Evolutionary conservation across 2,113 vertebrate species (phyloP), one percentile per base, ranked within the genome.

Genomic region (Caloenas nicobarica): DNA sequence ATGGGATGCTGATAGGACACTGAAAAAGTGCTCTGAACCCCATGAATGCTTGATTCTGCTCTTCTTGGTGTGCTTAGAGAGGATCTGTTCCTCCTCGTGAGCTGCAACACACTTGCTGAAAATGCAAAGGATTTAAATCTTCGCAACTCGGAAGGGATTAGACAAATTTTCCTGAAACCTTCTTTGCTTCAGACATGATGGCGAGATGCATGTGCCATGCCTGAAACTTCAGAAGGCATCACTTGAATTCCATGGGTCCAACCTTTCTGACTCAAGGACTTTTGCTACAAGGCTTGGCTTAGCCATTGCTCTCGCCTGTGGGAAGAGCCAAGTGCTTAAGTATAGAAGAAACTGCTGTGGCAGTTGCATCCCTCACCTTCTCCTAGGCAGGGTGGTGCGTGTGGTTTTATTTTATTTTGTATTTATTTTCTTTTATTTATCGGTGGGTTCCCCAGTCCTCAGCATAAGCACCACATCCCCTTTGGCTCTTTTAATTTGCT

Each of bases 201-300:
- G n/a, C 0, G 9, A 79, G 86, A 40, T 70, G 72, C 0, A 1
- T 2, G 25, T 48, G 57, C 61, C 2, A 1, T 29, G 65, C 28
- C 66, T 56, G 65, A 26, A 65, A 31, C 60, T 74, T 86, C 61
- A 48, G 50, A 54, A 42, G 23, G 40, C 70, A 57, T 33, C 19
- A 1, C 69, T 68, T 53, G 3, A n/a, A 28, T 72, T 48, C 50
- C 4, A 2, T 0, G 0, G 33, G 34, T 53, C 68, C 65, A 58
- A 60, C 26, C 65, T 81, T 62, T 36, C 69, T 4, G 13, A 13
- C n/a, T 81, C 23, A 8, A 29, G 74, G 44, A n/a, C 0, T 1
- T 61, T 77, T 76, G 31, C 68, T 65, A 14, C 36, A 19, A 77
- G 69, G 82, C 54, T 90, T 48, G 74, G 83, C 36, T 87, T 64